A percentile compares a stretch with the other conserved stretches of the same genome.
phyloP scores from a whole-genome alignment of 2,113 vertebrate species.

The Castor canadensis region DNA sequence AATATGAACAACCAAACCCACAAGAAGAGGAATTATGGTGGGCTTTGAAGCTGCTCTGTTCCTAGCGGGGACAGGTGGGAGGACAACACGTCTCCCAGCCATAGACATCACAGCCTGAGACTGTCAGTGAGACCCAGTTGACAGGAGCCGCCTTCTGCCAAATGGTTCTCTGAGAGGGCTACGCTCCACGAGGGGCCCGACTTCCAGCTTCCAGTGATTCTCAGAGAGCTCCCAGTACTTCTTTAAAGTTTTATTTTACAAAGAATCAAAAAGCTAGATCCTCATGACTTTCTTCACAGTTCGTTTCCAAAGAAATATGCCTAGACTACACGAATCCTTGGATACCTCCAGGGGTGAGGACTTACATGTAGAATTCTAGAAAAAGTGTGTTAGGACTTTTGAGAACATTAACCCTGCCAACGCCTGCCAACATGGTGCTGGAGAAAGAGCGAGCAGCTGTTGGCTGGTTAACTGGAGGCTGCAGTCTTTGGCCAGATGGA shows the following conservation, averaged over 20 bases:
- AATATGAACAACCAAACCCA: not conserved
- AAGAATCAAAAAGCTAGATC: not conserved
- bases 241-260: not conserved
- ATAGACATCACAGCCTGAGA: not conserved
- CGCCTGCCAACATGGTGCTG: not conserved
- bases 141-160: not conserved
- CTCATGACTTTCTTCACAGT: not conserved
- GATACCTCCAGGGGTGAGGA: rapidly evolving
- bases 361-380: no score
- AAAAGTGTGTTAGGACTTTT: not conserved
- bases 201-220: no score
- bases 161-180: not conserved
- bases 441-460: rapidly evolving
- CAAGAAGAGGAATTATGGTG: not conserved
- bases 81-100: not conserved
- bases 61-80: not conserved
- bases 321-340: not conserved
- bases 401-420: not conserved
- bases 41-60: not conserved
- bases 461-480: not conserved
- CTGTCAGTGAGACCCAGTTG: not conserved
- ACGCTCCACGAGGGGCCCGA: rapidly evolving
- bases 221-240: not conserved
- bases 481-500: rapidly evolving
- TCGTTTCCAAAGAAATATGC: not conserved